Conservation (phyloP, 2,113 vertebrate species). For the Coptodon bakossiorum region DNA sequence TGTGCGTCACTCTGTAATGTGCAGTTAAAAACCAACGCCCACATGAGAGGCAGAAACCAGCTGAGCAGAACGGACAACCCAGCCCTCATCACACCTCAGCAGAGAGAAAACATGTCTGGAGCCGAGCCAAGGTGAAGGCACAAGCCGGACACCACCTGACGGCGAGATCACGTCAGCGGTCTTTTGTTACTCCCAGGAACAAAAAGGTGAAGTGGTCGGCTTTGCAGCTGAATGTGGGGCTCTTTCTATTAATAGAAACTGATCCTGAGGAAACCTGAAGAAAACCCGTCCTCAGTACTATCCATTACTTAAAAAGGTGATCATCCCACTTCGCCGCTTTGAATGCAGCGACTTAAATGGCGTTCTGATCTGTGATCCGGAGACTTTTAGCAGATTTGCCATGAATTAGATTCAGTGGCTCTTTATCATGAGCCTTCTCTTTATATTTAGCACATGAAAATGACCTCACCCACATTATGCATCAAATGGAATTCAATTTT, state of each 20-base stretch:
- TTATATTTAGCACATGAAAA: not conserved
- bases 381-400: not conserved
- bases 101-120: not conserved
- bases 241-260: not conserved
- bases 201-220: not conserved
- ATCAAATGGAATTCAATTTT: not conserved
- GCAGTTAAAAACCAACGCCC: constrained; percentile 37
- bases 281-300: not conserved
- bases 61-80: not conserved
- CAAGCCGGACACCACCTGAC: not conserved
- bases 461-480: not conserved
- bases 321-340: not conserved
- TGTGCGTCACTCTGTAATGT: not conserved
- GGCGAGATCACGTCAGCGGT: not conserved
- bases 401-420: not conserved
- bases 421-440: not conserved
- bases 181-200: not conserved
- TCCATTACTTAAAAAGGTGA: not conserved
- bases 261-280: not conserved
- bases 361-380: not conserved
- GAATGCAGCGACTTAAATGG: not conserved
- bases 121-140: not conserved
- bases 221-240: not conserved
- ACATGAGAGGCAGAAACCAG: constrained; percentile 16
- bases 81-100: constrained; percentile 10